These are phyloP conservation scores for Ennomos quercinarius DNA, from an alignment of 2,888 invertebrate species.

Conservation along the genomic window DNA sequence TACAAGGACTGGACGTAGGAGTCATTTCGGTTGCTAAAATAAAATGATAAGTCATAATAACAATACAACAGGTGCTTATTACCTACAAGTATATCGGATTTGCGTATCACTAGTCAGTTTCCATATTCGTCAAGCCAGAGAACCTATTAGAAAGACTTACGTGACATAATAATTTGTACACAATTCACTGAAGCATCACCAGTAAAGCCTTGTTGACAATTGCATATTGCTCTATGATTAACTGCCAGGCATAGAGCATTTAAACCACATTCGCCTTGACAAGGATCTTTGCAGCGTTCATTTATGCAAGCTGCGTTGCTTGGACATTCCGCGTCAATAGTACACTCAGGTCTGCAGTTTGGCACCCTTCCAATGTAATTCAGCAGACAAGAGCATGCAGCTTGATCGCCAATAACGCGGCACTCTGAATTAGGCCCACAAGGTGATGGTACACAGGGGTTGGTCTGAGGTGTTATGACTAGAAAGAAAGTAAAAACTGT, in stretches of 20 bases:
- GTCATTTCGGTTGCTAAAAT: conserved; percentile 86
- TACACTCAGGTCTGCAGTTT: conserved; percentile 94
- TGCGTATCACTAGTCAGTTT: too few species aligned
- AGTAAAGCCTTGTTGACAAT: conserved; percentile 92
- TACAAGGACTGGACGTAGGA: conserved; percentile 90
- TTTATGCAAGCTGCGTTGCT: conserved; percentile 92
- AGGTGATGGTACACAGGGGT: conserved; percentile 92
- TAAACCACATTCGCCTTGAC: conserved; percentile 91
- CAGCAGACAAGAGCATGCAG: conserved; percentile 93
- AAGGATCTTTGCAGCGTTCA: conserved; percentile 93
- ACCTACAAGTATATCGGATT: too few species aligned
- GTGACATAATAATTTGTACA: conserved; percentile 80
- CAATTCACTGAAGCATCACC: conserved; percentile 92
- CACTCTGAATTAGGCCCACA: conserved; percentile 94
- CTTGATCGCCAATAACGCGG: conserved; percentile 91
- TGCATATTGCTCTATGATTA: conserved; percentile 92
- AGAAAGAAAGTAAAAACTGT: conserved; percentile 36
- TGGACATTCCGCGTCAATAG: conserved; percentile 92
- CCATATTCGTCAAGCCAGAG: too few species aligned
- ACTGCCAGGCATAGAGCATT: conserved; percentile 94
- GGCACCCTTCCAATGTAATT: conserved; percentile 94
- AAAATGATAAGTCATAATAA: conserved; percentile 11
- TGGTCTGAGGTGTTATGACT: conserved; percentile 63
- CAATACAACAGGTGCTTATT: neutral
- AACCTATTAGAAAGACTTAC: conserved; percentile 50